A percentile compares a stretch with the other conserved stretches of the same genome.
These are phyloP conservation scores for Lethenteron reissneri DNA, from an alignment of 2,113 vertebrate species.

Conservation along the genomic window DNA sequence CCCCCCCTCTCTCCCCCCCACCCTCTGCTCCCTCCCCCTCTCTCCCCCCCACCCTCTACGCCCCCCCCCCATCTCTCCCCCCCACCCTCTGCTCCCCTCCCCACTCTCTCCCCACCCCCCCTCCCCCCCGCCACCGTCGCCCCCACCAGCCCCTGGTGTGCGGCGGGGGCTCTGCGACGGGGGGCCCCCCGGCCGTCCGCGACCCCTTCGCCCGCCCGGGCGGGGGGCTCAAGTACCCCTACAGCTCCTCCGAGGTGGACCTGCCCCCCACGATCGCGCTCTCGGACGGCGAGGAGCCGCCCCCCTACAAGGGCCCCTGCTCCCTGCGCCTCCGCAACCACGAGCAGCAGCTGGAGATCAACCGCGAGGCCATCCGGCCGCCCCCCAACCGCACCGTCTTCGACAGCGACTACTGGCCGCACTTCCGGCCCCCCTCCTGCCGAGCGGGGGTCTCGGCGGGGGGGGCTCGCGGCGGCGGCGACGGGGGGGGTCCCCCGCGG, in stretches of 20 bases:
- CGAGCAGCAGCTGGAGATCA: constrained; percentile 92
- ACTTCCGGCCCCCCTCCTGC: constrained; percentile 51
- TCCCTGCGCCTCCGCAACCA: constrained; percentile 76
- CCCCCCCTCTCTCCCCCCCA: neutral
- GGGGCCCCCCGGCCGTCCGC: neutral
- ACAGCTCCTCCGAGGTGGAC: constrained; percentile 81
- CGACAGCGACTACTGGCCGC: constrained; percentile 73
- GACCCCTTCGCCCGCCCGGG: neutral
- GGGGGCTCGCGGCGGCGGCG: constrained; percentile 23
- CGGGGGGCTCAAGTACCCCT: constrained; percentile 62
- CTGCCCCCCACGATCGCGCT: constrained; percentile 90
- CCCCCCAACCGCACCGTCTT: constrained; percentile 94
- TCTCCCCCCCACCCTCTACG: neutral
- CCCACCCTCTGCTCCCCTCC: neutral
- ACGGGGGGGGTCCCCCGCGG: constrained; percentile 50
- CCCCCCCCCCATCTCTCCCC: too few relatives aligned
- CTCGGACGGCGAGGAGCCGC: constrained; percentile 77
- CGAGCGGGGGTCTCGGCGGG: constrained; percentile 84
- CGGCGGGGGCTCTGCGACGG: neutral
- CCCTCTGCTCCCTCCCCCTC: neutral
- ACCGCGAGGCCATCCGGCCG: constrained; percentile 74
- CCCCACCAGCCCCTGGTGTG: neutral
- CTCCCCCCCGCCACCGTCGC: neutral
- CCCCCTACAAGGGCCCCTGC: constrained; percentile 78
- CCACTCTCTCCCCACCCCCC: neutral